Evolutionary conservation across 2,113 vertebrate species (phyloP).

Genomic region (Rhea pennata): DNA sequence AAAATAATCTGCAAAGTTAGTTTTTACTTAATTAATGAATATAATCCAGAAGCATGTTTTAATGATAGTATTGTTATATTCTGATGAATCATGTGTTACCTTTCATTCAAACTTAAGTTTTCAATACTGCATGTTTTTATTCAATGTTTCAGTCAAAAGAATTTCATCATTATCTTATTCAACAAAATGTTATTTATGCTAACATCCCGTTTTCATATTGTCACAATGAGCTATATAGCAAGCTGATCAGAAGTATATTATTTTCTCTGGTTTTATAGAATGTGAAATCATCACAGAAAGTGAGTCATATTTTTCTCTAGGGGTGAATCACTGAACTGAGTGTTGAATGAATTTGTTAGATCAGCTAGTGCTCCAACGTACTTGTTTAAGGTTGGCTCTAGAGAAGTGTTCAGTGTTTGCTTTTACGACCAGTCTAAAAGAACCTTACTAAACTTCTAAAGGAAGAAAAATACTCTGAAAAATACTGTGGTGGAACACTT

Average conservation of each 20-base stretch:
- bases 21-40: background rate
- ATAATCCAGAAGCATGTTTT: background rate
- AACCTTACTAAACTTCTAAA: background rate
- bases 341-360: background rate
- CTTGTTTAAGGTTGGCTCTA: background rate
- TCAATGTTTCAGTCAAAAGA: constrained; percentile 12
- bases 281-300: background rate
- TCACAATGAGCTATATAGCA: background rate
- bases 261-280: constrained; percentile 25
- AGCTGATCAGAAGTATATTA: background rate
- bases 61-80: background rate
- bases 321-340: background rate
- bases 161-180: background rate
- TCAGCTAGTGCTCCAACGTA: background rate
- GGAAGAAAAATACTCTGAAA: background rate
- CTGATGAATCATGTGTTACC: background rate
- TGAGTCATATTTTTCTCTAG: constrained; percentile 38
- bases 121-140: background rate
- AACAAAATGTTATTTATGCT: background rate
- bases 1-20: background rate
- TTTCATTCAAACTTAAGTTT: constrained; percentile 31
- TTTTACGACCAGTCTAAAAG: background rate
- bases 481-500: background rate
- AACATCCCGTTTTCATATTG: constrained; percentile 7
- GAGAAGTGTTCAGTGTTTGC: background rate